Evolutionary conservation across 2,113 vertebrate genomes (phyloP).

Genomic region (Aviceda subcristata): DNA sequence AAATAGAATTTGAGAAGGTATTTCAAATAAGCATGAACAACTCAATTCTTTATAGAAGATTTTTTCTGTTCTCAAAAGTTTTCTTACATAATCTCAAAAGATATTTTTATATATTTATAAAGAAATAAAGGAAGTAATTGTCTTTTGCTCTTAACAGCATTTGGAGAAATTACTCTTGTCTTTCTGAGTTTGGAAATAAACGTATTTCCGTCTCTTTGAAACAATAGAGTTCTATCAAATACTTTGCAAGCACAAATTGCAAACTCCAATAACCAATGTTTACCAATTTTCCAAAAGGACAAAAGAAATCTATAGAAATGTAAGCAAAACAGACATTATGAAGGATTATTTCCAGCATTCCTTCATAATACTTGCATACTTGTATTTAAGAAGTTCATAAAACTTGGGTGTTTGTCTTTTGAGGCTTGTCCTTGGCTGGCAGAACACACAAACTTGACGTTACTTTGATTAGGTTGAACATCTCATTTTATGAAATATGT

Average conservation of each 20-base stretch:
- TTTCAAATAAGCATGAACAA: neutral
- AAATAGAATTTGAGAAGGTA: neutral
- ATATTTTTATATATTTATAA: neutral
- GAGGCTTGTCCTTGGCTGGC: neutral
- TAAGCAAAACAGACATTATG: neutral
- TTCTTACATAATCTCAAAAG: neutral
- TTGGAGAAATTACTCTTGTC: neutral
- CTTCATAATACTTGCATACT: neutral
- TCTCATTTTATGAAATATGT: neutral
- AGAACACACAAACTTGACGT: neutral
- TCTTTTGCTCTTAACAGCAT: neutral
- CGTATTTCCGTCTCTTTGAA: neutral
- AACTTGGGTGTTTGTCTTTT: neutral
- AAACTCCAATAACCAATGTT: neutral
- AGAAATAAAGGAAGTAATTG: neutral
- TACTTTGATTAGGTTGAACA: neutral
- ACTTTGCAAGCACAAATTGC: neutral
- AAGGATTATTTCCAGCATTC: neutral
- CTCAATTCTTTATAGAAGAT: neutral
- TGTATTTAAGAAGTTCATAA: neutral
- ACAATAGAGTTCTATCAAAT: neutral
- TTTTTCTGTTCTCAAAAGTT: neutral
- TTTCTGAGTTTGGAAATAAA: neutral
- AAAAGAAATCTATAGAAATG: neutral
- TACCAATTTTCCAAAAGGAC: neutral